phyloP scores from a whole-genome alignment of 1,140 invertebrate genomes.

The Paramacrobiotus metropolitanus region DNA sequence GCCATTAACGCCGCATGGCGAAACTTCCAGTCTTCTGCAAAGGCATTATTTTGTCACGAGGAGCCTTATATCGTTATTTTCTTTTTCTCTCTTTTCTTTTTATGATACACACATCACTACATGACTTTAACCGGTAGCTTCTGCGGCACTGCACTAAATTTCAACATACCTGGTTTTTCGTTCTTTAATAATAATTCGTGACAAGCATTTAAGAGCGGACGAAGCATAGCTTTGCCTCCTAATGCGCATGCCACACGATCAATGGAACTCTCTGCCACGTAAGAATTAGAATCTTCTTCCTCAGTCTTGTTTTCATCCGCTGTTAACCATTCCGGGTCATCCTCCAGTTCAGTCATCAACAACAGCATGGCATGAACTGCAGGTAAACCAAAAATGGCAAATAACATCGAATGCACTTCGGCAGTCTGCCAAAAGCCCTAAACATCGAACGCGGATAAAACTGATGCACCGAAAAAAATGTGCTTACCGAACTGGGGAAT shows the following conservation, averaged over 20 bases:
- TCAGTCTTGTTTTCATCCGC: conserved; percentile 40
- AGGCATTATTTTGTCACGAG: not conserved
- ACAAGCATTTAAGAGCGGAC: conserved; percentile 57
- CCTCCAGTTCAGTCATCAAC: conserved; percentile 93
- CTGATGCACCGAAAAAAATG: too few relatives aligned
- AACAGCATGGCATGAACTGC: conserved; percentile 58
- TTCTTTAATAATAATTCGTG: conserved; percentile 59
- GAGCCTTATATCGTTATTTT: conserved; percentile 7
- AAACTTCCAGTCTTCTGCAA: conserved; percentile 13
- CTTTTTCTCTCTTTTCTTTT: too few relatives aligned
- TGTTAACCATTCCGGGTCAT: conserved; percentile 59
- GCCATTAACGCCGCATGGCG: conserved; percentile 92
- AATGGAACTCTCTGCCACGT: conserved; percentile 63
- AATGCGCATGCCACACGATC: conserved; percentile 85
- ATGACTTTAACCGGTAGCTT: not conserved
- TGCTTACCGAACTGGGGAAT: conserved; percentile 34
- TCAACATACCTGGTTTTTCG: conserved; percentile 46
- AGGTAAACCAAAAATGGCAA: conserved; percentile 12
- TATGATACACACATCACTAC: too few relatives aligned
- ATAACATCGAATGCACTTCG: not conserved
- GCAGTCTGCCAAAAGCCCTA: not conserved
- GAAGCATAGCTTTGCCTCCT: conserved; percentile 80
- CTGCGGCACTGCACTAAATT: not conserved
- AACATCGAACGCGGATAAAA: too few relatives aligned
- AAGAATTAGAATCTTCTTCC: conserved; percentile 59